These are phyloP conservation scores for Pseudococcus jackbeardsleyi DNA, from an alignment of 2,888 invertebrate genomes.

Conservation along the genomic window DNA sequence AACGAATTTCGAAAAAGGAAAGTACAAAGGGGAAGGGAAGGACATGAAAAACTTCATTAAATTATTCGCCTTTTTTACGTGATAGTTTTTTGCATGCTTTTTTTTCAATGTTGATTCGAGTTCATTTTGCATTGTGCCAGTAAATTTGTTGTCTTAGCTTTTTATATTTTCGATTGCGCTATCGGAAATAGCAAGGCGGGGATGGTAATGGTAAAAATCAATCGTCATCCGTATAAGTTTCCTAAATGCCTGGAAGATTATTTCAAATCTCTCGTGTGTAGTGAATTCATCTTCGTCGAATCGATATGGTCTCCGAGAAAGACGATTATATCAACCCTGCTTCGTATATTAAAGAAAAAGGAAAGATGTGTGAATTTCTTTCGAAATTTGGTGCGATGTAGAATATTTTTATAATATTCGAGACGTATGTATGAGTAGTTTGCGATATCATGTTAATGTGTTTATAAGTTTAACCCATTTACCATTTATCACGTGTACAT, in stretches of 20 bases:
- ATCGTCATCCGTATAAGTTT: conserved; percentile 19
- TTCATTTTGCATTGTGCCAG: conserved; percentile 33
- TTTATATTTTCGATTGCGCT: conserved; percentile 33
- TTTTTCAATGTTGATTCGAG: conserved; percentile 9
- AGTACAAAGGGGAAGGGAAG: neutral
- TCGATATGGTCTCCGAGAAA: conserved; percentile 9
- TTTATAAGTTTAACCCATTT: neutral
- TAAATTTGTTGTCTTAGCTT: conserved; percentile 22
- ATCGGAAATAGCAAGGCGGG: conserved; percentile 7
- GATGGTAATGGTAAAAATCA: neutral
- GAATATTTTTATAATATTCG: neutral
- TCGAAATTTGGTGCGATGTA: neutral
- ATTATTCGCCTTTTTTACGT: conserved; percentile 10
- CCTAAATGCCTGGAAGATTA: conserved; percentile 44
- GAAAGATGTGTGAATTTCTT: neutral
- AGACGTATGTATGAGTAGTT: neutral
- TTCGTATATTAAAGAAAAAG: neutral
- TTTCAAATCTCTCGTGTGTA: neutral
- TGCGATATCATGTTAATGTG: neutral
- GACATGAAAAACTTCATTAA: neutral
- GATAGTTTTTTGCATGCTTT: conserved; percentile 30
- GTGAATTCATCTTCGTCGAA: conserved; percentile 23
- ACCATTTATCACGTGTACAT: neutral
- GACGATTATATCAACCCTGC: neutral
- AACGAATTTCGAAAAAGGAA: neutral